These are phyloP conservation scores for Drosophila buzzatii DNA, from an alignment of 2,888 invertebrate species.

Conservation along the genomic window DNA sequence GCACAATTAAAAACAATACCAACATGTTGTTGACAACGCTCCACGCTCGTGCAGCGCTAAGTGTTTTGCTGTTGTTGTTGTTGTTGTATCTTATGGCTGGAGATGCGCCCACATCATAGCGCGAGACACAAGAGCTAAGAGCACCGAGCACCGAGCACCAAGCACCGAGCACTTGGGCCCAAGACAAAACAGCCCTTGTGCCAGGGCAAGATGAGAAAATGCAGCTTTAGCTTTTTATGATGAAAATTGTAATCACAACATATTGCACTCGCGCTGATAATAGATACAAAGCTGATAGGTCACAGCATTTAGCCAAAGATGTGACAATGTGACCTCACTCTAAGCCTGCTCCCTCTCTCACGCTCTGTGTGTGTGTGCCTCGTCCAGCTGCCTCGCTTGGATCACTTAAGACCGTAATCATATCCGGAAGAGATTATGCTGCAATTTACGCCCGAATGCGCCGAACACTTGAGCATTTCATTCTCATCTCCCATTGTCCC, in stretches of 20 bases:
- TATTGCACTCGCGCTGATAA: constrained; percentile 57
- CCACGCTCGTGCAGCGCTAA: constrained; percentile 56
- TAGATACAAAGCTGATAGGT: constrained; percentile 83
- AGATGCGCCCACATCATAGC: constrained; percentile 36
- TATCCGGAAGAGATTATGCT: constrained; percentile 83
- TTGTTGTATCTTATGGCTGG: background rate
- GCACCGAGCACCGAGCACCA: background rate
- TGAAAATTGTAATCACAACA: constrained; percentile 80
- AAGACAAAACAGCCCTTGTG: constrained; percentile 49
- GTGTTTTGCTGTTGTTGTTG: constrained; percentile 52
- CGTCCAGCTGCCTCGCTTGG: constrained; percentile 49
- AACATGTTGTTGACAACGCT: constrained; percentile 41
- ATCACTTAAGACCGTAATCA: constrained; percentile 79
- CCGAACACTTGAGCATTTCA: constrained; percentile 49
- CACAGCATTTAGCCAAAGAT: constrained; percentile 72
- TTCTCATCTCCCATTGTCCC: constrained; percentile 35
- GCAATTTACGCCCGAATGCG: constrained; percentile 73
- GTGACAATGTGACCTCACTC: constrained; percentile 44
- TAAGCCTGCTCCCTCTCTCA: background rate
- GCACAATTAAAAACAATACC: constrained; percentile 72
- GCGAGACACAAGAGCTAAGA: constrained; percentile 16
- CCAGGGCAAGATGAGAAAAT: constrained; percentile 66
- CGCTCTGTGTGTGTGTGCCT: background rate
- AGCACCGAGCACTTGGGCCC: background rate
- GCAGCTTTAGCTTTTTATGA: constrained; percentile 82